These are phyloP conservation scores for Physocephala rufipes DNA, from an alignment of 2,888 invertebrate genomes.

Conservation along the genomic window DNA sequence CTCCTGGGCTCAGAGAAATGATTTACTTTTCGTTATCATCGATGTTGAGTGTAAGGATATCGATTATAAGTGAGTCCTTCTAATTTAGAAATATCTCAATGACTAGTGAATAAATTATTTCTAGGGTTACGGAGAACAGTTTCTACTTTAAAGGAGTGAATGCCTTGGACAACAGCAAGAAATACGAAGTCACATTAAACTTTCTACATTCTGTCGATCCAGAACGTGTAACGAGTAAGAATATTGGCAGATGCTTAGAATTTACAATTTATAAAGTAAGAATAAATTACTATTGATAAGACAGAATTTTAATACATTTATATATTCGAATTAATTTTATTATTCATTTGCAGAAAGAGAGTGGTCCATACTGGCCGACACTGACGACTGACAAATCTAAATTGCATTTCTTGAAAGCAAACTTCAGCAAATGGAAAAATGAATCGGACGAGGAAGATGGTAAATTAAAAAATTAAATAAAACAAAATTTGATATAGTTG, in stretches of 20 bases:
- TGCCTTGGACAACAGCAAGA: slow-evolving; percentile 84
- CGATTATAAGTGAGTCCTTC: slow-evolving; percentile 74
- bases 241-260: slow-evolving; percentile 80
- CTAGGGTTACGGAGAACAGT: slow-evolving; percentile 75
- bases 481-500: neutral
- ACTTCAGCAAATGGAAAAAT: slow-evolving; percentile 98
- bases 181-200: slow-evolving; percentile 87
- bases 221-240: slow-evolving; percentile 77
- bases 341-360: slow-evolving; percentile 70
- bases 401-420: slow-evolving; percentile 95
- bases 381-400: slow-evolving; percentile 88
- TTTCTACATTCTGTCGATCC: slow-evolving; percentile 84
- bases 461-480: slow-evolving; percentile 37
- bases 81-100: neutral
- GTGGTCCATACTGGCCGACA: slow-evolving; percentile 87
- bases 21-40: slow-evolving; percentile 85
- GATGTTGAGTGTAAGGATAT: slow-evolving; percentile 91
- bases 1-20: slow-evolving; percentile 92
- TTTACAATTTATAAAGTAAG: slow-evolving; percentile 74
- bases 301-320: neutral
- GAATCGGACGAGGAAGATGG: slow-evolving; percentile 90
- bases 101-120: slow-evolving; percentile 13
- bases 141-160: slow-evolving; percentile 83
- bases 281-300: neutral
- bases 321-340: no score